A percentile compares a stretch with the other conserved stretches of the same genome.
These are phyloP conservation scores for Gari tellinella DNA, from an alignment of 2,888 invertebrate species.

Conservation along the genomic window DNA sequence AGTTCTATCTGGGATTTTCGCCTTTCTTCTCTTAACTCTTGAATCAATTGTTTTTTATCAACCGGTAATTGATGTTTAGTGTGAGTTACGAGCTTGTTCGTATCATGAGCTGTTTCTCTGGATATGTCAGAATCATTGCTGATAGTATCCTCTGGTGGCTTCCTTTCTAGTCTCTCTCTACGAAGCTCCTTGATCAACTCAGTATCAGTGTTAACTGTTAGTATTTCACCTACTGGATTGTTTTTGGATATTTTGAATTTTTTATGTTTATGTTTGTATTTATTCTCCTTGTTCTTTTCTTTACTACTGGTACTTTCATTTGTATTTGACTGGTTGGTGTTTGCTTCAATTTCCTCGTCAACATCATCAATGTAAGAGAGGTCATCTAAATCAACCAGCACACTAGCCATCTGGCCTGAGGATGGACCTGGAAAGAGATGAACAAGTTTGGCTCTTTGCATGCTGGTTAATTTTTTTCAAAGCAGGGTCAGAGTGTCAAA, in stretches of 20 bases:
- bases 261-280: conserved; percentile 1
- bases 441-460: too few species aligned
- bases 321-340: too few species aligned
- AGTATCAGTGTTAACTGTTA: conserved; percentile 19
- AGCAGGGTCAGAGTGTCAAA: too few species aligned
- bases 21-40: conserved; percentile 13
- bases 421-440: too few species aligned
- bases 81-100: not conserved
- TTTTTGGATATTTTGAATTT: conserved; percentile 15
- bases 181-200: conserved; percentile 30
- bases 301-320: not conserved
- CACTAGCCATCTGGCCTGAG: conserved; percentile 37
- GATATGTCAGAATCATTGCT: conserved; percentile 5
- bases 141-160: too few species aligned
- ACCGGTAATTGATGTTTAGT: not conserved
- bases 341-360: conserved; percentile 12
- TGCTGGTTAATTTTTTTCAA: too few species aligned
- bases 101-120: not conserved
- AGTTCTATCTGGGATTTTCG: conserved; percentile 7
- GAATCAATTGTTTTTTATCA: not conserved
- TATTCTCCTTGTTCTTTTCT: not conserved
- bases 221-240: conserved; percentile 18
- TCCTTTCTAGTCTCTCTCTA: conserved; percentile 24
- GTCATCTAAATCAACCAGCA: conserved; percentile 39
- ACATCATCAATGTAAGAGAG: conserved; percentile 43